Percentiles rank a stretch among this genome's conserved stretches.
Evolutionary conservation across 2,113 vertebrate species (phyloP).

Genomic region (Terrapene triunguis): DNA sequence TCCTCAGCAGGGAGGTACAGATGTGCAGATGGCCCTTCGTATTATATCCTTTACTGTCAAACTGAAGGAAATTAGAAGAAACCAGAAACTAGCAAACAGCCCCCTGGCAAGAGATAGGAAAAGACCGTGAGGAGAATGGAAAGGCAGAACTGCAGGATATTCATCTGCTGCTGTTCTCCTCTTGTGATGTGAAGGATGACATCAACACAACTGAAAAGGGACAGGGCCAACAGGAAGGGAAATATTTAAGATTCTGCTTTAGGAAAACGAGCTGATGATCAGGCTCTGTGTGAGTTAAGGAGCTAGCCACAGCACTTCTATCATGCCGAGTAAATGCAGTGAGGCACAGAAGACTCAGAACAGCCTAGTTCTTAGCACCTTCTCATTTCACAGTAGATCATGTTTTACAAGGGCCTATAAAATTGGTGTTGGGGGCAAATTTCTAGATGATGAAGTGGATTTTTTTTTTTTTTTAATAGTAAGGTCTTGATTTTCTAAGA

Average conservation of each 20-base stretch:
- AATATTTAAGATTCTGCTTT: neutral
- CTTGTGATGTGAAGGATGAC: neutral
- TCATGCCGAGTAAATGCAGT: neutral
- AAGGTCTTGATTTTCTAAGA: neutral
- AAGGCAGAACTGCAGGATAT: neutral
- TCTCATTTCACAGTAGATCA: neutral
- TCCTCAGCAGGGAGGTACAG: slow-evolving; percentile 36
- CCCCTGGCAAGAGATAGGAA: neutral
- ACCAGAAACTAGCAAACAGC: slow-evolving; percentile 32
- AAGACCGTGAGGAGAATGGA: slow-evolving; percentile 3
- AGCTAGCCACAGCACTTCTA: neutral
- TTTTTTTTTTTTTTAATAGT: neutral
- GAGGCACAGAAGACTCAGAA: neutral
- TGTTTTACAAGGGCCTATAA: neutral
- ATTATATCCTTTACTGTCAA: neutral
- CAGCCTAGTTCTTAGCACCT: neutral
- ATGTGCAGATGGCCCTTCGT: slow-evolving; percentile 27
- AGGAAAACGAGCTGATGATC: neutral
- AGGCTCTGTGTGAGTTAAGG: neutral
- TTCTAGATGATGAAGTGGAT: neutral
- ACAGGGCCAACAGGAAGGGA: neutral
- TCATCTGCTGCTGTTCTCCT: neutral
- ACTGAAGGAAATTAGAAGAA: slow-evolving; percentile 41
- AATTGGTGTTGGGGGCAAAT: neutral
- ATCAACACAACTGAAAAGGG: neutral